phyloP scores from a whole-genome alignment of 2,113 vertebrate genomes.

The Tichodroma muraria region DNA sequence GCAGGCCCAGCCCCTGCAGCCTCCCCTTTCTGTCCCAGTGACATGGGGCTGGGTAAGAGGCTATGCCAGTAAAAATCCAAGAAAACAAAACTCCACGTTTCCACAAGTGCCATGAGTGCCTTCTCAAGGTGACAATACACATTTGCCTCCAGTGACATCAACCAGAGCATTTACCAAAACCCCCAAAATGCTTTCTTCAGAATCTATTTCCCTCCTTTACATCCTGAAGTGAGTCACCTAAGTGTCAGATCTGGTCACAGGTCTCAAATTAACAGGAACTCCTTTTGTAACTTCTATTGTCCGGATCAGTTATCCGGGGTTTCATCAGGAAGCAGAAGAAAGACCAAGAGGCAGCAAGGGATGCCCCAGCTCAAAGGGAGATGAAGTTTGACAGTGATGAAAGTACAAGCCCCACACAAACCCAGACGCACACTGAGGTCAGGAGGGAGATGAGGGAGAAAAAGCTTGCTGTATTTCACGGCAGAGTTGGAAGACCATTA shows the following conservation, averaged over 20 bases:
- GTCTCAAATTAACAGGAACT: neutral
- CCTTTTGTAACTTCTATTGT: neutral
- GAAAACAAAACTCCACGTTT: rapidly evolving
- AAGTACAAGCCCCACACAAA: neutral
- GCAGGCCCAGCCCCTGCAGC: neutral
- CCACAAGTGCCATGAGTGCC: neutral
- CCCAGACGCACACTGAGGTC: neutral
- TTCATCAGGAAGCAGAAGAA: neutral
- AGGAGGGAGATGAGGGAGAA: neutral
- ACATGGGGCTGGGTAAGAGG: neutral
- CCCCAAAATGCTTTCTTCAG: neutral
- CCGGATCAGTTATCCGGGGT: neutral
- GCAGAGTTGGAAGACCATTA: neutral
- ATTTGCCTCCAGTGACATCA: neutral
- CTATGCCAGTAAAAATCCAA: neutral
- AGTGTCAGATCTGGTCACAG: neutral
- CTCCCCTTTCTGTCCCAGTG: neutral
- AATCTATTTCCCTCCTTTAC: neutral
- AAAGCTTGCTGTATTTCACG: neutral
- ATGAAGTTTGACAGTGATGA: neutral
- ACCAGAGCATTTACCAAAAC: neutral
- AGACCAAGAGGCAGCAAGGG: neutral
- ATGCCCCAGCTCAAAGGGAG: neutral
- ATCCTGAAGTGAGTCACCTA: neutral
- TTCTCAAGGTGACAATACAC: neutral